Conservation (phyloP, 2,113 vertebrate species). For the Nettapus auritus region DNA sequence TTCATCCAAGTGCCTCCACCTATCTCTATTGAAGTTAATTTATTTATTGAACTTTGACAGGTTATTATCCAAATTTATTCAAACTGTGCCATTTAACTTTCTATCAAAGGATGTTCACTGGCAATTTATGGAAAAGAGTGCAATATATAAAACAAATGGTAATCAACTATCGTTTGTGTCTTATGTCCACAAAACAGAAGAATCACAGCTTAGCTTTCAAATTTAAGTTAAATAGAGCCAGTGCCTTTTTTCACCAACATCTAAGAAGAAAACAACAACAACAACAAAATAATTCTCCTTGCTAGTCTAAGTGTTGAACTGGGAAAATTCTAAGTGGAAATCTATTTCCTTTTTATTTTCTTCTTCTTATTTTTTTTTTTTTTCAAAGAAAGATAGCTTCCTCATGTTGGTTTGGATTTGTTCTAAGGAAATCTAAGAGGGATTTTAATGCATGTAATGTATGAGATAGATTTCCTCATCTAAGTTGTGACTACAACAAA, state of each 20-base stretch:
- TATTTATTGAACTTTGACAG: not conserved
- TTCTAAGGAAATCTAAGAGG: not conserved
- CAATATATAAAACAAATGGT: not conserved
- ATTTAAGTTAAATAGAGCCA: not conserved
- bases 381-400: not conserved
- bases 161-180: not conserved
- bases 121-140: not conserved
- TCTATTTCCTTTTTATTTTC: not conserved
- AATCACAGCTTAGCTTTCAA: not conserved
- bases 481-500: not conserved
- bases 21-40: not conserved
- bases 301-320: not conserved
- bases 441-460: not conserved
- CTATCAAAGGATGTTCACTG: not conserved
- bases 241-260: not conserved
- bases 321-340: not conserved
- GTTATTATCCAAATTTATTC: not conserved
- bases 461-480: not conserved
- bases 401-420: not conserved
- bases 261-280: not conserved
- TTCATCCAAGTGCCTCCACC: not conserved
- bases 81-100: not conserved
- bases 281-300: not conserved
- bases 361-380: not conserved
- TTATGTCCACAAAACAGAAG: not conserved